A percentile compares a stretch with the other conserved stretches of the same genome.
Conservation (phyloP, 2,797 vertebrate genomes). For the Acrossocheilus wenchowensis region DNA sequence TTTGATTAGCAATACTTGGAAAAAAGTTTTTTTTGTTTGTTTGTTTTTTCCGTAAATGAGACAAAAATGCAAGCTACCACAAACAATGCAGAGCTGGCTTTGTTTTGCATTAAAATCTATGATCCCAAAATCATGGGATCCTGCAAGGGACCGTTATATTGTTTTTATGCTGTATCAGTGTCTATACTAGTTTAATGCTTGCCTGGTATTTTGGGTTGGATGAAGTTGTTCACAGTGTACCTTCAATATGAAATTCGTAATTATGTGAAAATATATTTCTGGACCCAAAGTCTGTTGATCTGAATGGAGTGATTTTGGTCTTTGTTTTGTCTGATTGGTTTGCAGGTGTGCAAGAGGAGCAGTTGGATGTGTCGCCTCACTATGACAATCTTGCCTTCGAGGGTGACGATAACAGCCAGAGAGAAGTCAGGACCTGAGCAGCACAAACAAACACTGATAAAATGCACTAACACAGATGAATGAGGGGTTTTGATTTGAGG, state of each 20-base stretch:
- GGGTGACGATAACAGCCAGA: constrained; percentile 60
- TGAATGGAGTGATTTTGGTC: neutral
- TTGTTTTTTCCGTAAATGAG: neutral
- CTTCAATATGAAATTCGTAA: neutral
- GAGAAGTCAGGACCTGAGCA: constrained; percentile 49
- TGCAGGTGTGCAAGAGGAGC: constrained; percentile 57
- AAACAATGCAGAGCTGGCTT: neutral
- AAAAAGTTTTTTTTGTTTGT: too few species aligned
- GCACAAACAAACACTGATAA: neutral
- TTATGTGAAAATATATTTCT: neutral
- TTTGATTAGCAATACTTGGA: neutral
- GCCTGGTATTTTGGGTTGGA: neutral
- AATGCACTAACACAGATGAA: constrained; percentile 10
- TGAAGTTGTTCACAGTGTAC: neutral
- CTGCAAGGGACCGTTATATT: neutral
- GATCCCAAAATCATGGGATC: neutral
- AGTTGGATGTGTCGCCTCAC: constrained; percentile 74
- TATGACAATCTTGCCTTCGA: constrained; percentile 86
- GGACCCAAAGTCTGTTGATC: neutral
- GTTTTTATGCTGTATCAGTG: neutral
- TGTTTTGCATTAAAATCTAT: neutral
- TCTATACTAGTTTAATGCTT: neutral
- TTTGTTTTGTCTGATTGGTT: constrained; percentile 40
- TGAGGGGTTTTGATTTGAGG: constrained; percentile 16
- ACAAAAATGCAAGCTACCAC: neutral